Evolutionary conservation across 1,140 invertebrate species (phyloP), one percentile per base, ranked within the genome.

Genomic region (Nomia melanderi): DNA sequence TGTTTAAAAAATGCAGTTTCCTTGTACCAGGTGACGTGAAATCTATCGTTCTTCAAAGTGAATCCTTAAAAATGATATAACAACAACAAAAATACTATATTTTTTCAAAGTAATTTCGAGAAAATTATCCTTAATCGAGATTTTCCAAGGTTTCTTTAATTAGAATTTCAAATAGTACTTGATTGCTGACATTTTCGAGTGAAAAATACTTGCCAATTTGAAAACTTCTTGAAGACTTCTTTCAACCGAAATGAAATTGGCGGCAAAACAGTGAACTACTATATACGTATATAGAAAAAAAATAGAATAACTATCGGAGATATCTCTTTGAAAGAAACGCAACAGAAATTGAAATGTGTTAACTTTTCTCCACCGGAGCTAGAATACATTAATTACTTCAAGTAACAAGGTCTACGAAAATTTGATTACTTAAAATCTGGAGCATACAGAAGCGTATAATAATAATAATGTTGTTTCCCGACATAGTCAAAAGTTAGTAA

Each of bases 351-450:
- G 25, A 8, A 12, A 57, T 57, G 64, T 36, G 27, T 67, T 57
- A 33, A 41, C 11, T 11, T 14, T 44, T 14, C 36, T 31, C 20
- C 1, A 2, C n/a, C 27, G 5, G 17, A 36, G 36, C 20, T 33
- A 44, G 44, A 33, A 74, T 74, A 62, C 20, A 74, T 56, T 74
- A 74, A 17, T 25, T 25, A 3, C 31, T 12, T 31, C 23, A n/a
- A 14, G 64, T 54, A 53, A 25, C 27, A 54, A 23, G 31, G 27
- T n/a, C 36, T 31, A 64, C 36, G 62, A 53, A 47, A 25, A 47
- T 65, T 6, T 50, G 33, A 29, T n/a, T n/a, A n/a, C 57, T 62
- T 73, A 23, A 83, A 83, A 82, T 83, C 80, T 83, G 81, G 79
- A 82, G 79, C 20, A 69, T 8, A 47, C 23, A 57, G 73, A 66